Conservation (phyloP, 2,888 invertebrate species). For the Ichneumon xanthorius region DNA sequence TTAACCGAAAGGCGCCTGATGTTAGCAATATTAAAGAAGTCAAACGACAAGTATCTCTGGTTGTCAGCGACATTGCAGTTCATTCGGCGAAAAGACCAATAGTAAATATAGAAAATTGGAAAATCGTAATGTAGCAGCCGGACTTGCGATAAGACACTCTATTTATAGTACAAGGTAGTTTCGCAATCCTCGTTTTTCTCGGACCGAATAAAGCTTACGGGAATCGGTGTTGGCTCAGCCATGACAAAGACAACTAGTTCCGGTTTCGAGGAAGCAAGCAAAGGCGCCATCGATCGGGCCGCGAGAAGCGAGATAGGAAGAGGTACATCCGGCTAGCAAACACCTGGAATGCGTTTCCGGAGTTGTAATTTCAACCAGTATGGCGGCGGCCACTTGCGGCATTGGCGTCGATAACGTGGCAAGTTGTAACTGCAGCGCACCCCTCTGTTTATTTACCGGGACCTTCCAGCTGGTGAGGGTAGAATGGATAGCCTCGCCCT, state of each 20-base stretch:
- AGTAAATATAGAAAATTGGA: slow-evolving; percentile 18
- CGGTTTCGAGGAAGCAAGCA: slow-evolving; percentile 42
- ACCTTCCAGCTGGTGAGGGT: slow-evolving; percentile 59
- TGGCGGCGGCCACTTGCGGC: slow-evolving; percentile 54
- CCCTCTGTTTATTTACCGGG: slow-evolving; percentile 69
- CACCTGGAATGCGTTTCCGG: slow-evolving; percentile 73
- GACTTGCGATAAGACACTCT: not conserved
- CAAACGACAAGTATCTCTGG: not conserved
- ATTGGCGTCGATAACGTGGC: slow-evolving; percentile 71
- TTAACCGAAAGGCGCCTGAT: not conserved
- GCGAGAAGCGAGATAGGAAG: slow-evolving; percentile 27
- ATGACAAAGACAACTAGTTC: slow-evolving; percentile 45
- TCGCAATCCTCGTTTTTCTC: not conserved
- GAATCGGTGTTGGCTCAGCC: slow-evolving; percentile 51
- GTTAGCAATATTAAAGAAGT: too few species aligned
- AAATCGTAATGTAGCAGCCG: not conserved
- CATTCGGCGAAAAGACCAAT: not conserved
- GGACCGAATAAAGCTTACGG: slow-evolving; percentile 42
- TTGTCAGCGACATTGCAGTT: not conserved
- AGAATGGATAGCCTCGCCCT: slow-evolving; percentile 37
- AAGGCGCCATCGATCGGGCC: slow-evolving; percentile 53
- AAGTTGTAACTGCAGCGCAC: slow-evolving; percentile 61
- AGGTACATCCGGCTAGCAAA: slow-evolving; percentile 62
- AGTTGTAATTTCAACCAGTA: slow-evolving; percentile 72
- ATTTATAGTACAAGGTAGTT: not conserved